These are phyloP conservation scores for Sebastes miniatus DNA, from an alignment of 2,797 vertebrate genomes.

Conservation along the genomic window DNA sequence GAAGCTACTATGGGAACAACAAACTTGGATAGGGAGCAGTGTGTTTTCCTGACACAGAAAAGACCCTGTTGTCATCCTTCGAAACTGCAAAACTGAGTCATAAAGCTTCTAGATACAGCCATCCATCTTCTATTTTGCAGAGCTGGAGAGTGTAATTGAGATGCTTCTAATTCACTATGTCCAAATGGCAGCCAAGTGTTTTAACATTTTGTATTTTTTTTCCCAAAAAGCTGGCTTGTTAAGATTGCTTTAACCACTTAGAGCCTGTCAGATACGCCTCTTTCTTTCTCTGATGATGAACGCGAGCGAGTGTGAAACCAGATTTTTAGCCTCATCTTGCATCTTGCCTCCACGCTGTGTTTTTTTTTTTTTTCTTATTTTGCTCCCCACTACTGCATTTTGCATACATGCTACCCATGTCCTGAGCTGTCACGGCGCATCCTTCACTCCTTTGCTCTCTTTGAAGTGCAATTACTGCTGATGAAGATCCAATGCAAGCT, in stretches of 20 bases:
- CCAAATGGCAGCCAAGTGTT: constrained; percentile 35
- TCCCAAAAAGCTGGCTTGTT: constrained; percentile 33
- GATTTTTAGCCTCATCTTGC: constrained; percentile 46
- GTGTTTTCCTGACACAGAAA: constrained; percentile 31
- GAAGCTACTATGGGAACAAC: constrained; percentile 33
- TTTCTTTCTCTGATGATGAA: constrained; percentile 30
- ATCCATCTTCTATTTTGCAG: constrained; percentile 11
- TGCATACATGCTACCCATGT: constrained; percentile 34
- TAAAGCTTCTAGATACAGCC: constrained; percentile 42
- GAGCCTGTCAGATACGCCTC: constrained; percentile 43
- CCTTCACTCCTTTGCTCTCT: constrained; percentile 45
- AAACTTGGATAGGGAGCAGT: constrained; percentile 48
- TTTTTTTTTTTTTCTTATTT: not conserved
- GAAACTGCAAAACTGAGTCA: constrained; percentile 43
- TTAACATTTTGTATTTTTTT: constrained; percentile 34
- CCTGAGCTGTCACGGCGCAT: constrained; percentile 47
- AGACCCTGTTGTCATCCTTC: constrained; percentile 25
- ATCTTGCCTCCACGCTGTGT: not conserved
- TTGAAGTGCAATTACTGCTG: constrained; percentile 65
- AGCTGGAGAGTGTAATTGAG: constrained; percentile 21
- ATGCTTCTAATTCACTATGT: constrained; percentile 40
- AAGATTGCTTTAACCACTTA: constrained; percentile 46
- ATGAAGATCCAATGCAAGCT: constrained; percentile 65
- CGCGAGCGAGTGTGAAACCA: constrained; percentile 24
- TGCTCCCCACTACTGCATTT: constrained; percentile 4